Percentiles rank a stretch among this genome's conserved stretches.
Evolutionary conservation across 1,140 invertebrate genomes (phyloP).

Genomic region (Mycetomoellerius zeteki): DNA sequence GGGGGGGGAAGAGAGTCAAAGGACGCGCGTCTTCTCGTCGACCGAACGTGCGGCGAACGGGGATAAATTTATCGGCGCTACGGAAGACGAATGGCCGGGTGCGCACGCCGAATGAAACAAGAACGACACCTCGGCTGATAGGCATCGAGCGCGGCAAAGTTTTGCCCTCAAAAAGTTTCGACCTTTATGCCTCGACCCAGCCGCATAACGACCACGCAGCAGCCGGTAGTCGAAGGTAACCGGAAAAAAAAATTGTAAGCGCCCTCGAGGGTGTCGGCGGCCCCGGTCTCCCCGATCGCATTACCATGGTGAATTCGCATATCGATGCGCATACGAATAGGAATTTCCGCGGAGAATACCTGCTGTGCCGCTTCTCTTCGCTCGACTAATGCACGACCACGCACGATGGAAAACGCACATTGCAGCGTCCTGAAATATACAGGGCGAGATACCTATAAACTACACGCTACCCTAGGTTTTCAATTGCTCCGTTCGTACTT

Average conservation of each 20-base stretch:
- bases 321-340: constrained; percentile 71
- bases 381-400: constrained; percentile 21
- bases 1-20: not conserved
- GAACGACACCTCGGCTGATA: constrained; percentile 46
- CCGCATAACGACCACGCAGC: constrained; percentile 15
- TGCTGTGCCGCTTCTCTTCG: not conserved
- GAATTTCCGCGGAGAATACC: constrained; percentile 37
- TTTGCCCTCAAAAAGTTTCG: constrained; percentile 41
- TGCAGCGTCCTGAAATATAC: constrained; percentile 58
- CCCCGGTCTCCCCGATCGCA: constrained; percentile 42
- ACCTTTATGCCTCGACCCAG: constrained; percentile 1
- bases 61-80: constrained; percentile 52
- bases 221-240: not conserved
- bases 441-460: constrained; percentile 64
- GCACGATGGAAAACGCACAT: constrained; percentile 20
- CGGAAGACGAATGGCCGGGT: constrained; percentile 40
- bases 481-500: constrained; percentile 73
- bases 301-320: constrained; percentile 69
- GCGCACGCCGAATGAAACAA: constrained; percentile 51
- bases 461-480: constrained; percentile 57
- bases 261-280: constrained; percentile 54
- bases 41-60: constrained; percentile 19
- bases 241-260: constrained; percentile 56
- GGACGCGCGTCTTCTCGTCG: not conserved
- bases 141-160: constrained; percentile 21